Base-by-base conservation (phyloP, 2,888 invertebrate genomes). In the Argyresthia albistria region DNA sequence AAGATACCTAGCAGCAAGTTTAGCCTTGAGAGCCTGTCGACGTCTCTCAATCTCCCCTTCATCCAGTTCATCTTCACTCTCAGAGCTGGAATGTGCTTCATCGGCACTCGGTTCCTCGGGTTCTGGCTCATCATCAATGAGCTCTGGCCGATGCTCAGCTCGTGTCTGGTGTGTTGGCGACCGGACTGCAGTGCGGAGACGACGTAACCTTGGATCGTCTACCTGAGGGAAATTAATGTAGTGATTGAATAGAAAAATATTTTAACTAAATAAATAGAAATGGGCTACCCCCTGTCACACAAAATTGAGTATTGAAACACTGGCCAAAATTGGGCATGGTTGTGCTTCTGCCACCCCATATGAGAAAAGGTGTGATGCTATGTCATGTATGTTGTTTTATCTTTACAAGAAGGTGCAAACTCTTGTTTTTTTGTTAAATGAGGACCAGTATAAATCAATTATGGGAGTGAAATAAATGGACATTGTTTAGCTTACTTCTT, bases 21-120 rank as follows among this genome's bases (percentile, higher is more conserved):
- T 86, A 53, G 82, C 81, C 59, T 79, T 79, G 36, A 86, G 76
- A 46, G 78, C 80, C 55, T 92, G 90, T 55, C 97, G 88, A n/a
- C 96, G 89, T 59, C 90, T 90, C 69, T 97, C 97, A 65, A 96
- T 93, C 77, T 96, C 96, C 42, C 91, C 91, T 58, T 96, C 96
- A 59, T 95, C 95, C 1, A 96, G 78, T 59, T 96, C 95, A 58
- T 94, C 95, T 67, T 96, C 96, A 56, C 94, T 93, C 64, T 93
- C 94, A 0, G 89, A 89, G 57, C 80, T 86, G 56, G 80, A 81
- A 50, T 62, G 73, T 0, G 65, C 74, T 49, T 80, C 81, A 8
- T 77, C 76, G 8, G 64, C 80, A 59, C 88, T 90, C 16, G 89
- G 77, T 52, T 89, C 75, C 3, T 81, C 74, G 63, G 67, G 73